A percentile compares a stretch with the other conserved stretches of the same genome.
These are phyloP conservation scores for Diachrysia chrysitis DNA, from an alignment of 2,888 invertebrate genomes.

Conservation along the genomic window DNA sequence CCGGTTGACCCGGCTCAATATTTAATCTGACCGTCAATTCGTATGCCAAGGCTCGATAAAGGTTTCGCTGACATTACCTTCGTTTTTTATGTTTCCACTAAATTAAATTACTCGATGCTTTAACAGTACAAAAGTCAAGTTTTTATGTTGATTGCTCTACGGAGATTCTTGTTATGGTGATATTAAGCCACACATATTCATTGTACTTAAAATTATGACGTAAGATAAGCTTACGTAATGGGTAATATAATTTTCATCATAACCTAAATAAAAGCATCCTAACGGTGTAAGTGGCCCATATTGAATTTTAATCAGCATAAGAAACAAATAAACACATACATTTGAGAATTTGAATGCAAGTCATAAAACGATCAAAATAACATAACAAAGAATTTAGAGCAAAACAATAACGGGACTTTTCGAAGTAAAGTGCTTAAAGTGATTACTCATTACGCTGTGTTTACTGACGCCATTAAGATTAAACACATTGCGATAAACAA, in stretches of 20 bases:
- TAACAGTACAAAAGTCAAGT: constrained; percentile 23
- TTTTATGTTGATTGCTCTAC: constrained; percentile 9
- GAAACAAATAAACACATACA: background rate
- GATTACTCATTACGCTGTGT: constrained; percentile 34
- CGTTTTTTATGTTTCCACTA: constrained; percentile 38
- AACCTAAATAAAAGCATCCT: background rate
- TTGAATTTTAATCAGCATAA: background rate
- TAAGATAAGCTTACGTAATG: background rate
- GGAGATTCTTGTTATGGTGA: background rate
- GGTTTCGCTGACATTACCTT: constrained; percentile 44
- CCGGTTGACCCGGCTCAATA: constrained; percentile 61
- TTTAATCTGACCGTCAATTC: constrained; percentile 67
- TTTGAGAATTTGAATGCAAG: constrained; percentile 15
- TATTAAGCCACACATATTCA: background rate
- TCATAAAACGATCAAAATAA: constrained; percentile 28
- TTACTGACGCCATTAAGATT: constrained; percentile 21
- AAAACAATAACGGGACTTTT: constrained; percentile 31
- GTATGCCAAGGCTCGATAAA: constrained; percentile 64
- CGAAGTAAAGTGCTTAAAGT: constrained; percentile 33
- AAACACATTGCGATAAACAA: constrained; percentile 29
- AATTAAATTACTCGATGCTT: constrained; percentile 20
- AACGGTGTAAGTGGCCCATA: background rate
- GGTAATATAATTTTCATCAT: background rate
- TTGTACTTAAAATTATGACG: background rate
- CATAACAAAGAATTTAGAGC: constrained; percentile 40